A percentile compares a stretch with the other conserved stretches of the same genome.
Evolutionary conservation across 64 coral and sea anemone species (phyloP).

Genomic region (Montipora sp.): DNA sequence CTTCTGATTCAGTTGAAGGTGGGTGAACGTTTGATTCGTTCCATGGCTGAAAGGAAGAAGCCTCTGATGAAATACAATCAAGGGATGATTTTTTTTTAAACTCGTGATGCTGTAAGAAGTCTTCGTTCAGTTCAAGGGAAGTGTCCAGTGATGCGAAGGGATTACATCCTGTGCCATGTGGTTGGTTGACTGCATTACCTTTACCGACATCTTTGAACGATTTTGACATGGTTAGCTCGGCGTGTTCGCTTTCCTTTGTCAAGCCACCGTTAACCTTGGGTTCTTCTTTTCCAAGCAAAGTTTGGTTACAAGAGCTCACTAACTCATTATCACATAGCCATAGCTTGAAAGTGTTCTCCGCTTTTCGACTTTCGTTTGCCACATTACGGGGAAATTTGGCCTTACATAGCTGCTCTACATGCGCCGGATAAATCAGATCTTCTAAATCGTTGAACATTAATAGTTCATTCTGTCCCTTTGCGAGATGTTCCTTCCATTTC

Average conservation of each 20-base stretch:
- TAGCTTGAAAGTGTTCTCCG: neutral
- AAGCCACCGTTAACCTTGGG: neutral
- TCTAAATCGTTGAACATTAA: neutral
- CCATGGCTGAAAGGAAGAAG: neutral
- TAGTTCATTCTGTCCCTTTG: neutral
- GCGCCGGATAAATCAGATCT: neutral
- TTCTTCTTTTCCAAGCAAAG: neutral
- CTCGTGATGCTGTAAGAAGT: too few relatives aligned
- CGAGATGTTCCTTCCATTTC: neutral
- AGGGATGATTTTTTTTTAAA: too few relatives aligned
- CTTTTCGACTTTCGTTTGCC: neutral
- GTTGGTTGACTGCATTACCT: neutral
- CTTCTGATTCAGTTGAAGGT: neutral
- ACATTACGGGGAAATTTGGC: neutral
- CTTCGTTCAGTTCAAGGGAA: neutral
- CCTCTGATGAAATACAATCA: neutral
- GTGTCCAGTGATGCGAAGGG: neutral
- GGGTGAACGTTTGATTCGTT: neutral
- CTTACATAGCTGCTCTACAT: neutral
- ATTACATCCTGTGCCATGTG: neutral
- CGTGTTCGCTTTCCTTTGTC: neutral
- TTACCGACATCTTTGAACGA: neutral
- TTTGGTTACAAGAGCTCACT: neutral
- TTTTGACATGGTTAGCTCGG: too few relatives aligned
- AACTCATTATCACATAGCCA: slow-evolving; percentile 2